These are phyloP conservation scores for Augiades crinisus DNA, from an alignment of 2,888 invertebrate genomes.

Conservation along the genomic window DNA sequence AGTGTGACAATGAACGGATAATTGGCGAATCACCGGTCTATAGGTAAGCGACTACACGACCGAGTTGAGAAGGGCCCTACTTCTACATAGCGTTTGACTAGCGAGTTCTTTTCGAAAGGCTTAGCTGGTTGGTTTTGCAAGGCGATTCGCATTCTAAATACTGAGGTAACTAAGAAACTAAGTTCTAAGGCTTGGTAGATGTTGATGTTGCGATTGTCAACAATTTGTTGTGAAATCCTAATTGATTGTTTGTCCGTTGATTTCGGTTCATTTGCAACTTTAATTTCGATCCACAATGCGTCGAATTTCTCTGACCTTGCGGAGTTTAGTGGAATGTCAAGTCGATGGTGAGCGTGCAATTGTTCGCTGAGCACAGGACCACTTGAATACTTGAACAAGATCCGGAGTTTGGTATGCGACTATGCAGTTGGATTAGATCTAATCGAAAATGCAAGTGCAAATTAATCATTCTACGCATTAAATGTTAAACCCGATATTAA, in stretches of 20 bases:
- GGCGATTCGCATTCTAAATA: conserved; percentile 60
- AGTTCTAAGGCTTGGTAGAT: conserved; percentile 30
- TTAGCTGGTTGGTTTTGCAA: conserved; percentile 58
- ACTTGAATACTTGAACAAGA: conserved; percentile 9
- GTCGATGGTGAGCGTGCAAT: conserved; percentile 31
- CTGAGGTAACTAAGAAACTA: conserved; percentile 17
- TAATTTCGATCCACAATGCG: conserved; percentile 26
- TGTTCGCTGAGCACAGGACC: conserved; percentile 2
- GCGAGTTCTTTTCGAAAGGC: conserved; percentile 54
- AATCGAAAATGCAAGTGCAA: neutral
- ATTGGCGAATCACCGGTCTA: conserved; percentile 40
- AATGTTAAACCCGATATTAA: no score
- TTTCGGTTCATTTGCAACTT: conserved; percentile 22
- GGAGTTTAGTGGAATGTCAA: conserved; percentile 39
- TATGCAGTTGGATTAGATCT: conserved; percentile 1
- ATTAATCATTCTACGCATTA: no score
- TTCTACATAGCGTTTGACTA: conserved; percentile 45
- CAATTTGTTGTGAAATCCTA: conserved; percentile 52
- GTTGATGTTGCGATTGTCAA: conserved; percentile 57
- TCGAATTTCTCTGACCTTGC: conserved; percentile 43
- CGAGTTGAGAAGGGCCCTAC: conserved; percentile 53
- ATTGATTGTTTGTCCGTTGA: conserved; percentile 19
- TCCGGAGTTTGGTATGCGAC: conserved; percentile 9
- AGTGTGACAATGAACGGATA: conserved; percentile 54
- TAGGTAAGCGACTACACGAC: conserved; percentile 59